These are phyloP conservation scores for Gymnothorax reevesii DNA, from an alignment of 2,797 vertebrate genomes.

Conservation along the genomic window DNA sequence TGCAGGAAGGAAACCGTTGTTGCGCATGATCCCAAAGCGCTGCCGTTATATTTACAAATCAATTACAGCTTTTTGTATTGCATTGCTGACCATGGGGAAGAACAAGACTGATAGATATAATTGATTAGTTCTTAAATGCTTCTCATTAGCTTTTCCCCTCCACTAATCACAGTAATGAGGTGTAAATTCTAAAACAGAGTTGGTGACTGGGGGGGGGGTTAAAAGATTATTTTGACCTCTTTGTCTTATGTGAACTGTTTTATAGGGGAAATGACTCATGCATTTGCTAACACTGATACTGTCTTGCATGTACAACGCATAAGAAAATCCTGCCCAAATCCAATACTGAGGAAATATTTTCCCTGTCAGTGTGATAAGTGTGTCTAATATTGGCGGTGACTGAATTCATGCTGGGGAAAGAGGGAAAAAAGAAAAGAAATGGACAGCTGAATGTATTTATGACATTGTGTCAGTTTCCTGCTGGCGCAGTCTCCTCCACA, in stretches of 20 bases:
- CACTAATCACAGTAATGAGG: slow-evolving; percentile 4
- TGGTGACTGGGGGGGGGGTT: not conserved
- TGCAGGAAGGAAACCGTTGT: no score
- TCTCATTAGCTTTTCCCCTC: not conserved
- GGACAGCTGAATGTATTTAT: not conserved
- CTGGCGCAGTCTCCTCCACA: not conserved
- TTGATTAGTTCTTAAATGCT: slow-evolving; percentile 1
- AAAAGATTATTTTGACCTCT: not conserved
- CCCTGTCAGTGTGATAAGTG: slow-evolving; percentile 6
- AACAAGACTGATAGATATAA: not conserved
- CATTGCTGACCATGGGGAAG: not conserved
- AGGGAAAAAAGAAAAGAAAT: not conserved
- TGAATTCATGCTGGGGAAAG: not conserved
- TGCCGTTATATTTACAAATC: not conserved
- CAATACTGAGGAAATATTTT: not conserved
- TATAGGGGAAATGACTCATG: not conserved
- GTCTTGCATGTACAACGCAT: not conserved
- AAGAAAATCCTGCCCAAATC: not conserved
- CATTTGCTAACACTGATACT: not conserved
- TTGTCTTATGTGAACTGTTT: not conserved
- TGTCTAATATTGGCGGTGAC: not conserved
- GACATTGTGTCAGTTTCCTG: not conserved
- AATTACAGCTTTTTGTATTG: not conserved
- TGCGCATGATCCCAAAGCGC: no score
- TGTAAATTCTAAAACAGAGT: not conserved